Base-by-base conservation (phyloP, 2,113 vertebrate genomes). In the Cyprinus carpio region DNA sequence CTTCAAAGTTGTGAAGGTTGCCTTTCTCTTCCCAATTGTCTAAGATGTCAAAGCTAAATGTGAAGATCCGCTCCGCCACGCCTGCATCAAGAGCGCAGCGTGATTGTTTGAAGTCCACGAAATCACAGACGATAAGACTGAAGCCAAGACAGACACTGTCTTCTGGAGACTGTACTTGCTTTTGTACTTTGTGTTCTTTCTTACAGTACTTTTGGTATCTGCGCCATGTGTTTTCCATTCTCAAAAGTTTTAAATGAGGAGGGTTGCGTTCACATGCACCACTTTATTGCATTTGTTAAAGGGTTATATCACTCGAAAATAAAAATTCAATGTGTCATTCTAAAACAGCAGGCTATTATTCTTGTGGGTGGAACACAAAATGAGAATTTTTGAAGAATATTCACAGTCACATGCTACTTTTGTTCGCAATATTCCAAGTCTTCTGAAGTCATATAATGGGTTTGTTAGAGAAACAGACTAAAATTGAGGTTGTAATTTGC, bases 1-100 rank as follows among this genome's bases (percentile, higher is more conserved):
- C 94, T 94, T 94, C 93, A 93, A 95, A 94, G 90, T 95, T 94
- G 90, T 93, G 93, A 94, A 95, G 95, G 93, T 94, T 95, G 92
- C 90, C 91, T 90, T 82, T 64, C 79, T 88, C 25, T 69, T 72
- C 79, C 90, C 92, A 87, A 92, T 94, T 94, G 94, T 94, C 93
- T 95, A 86, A 94, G 91, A 93, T 93, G 93, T 94, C 92, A 95
- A 89, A 92, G 90, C 90, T 92, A 92, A 94, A 94, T 90, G 90
- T 93, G 91, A 93, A 92, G 92, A 91, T 91, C 91, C 58, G 62
- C 91, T 90, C 92, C 87, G 91, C 88, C 90, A 82, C 76, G 85
- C 89, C 87, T 89, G 91, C 90, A 91, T 92, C 92, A 92, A 87
- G 92, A 91, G 92, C 91, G 90, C 84, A 86, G 86, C 67, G 84